Evolutionary conservation across 2,888 invertebrate species (phyloP), one percentile per base, ranked within the genome.

Genomic region (Thymelicus acteon): DNA sequence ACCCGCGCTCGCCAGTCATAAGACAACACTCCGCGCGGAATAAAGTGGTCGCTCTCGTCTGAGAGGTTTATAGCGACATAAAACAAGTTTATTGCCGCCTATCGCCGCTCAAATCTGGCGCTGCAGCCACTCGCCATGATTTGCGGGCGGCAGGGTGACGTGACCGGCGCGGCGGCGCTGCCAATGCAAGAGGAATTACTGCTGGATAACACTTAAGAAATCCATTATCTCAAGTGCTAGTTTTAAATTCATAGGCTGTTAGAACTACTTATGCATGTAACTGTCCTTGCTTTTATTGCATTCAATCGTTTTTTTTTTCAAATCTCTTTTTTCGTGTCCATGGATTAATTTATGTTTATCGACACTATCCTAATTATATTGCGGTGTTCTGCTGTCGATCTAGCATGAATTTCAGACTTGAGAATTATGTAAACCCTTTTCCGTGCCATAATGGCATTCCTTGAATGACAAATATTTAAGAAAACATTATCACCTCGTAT

Each of bases 81-180:
- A 84, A 85, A 67, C 78, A 79, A 77, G 74, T 84, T 85, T 84
- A 85, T 80, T 68, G 71, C 76, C 69, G 76, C 76, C 84, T 85
- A 86, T 85, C 86, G 52, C 52, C 52, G 64, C 44, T 52, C 15
- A 60, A 49, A 67, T 67, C 67, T 67, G 47, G 24, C 52, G 67
- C 49, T 61, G 67, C 67, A 68, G 40, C 15, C 67, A 61, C 67
- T 68, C 61, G 47, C 61, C 67, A 52, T 60, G 67, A 60, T 60
- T 60, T 60, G 60, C 60, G 15, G 52, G 31, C 31, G 1, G 1
- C 31, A 8, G 37, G 63, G 7, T n/a, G 62, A 67, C 60, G 60
- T 67, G 67, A 37, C 67, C 19, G 12, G 0, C 19, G 19, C 19
- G 19, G 19, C 13, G 12, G 0, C 13, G 49, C 60, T 13, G 31